Base-by-base conservation (phyloP, 2,113 vertebrate species). In the Ophthalmolycus amberensis region DNA sequence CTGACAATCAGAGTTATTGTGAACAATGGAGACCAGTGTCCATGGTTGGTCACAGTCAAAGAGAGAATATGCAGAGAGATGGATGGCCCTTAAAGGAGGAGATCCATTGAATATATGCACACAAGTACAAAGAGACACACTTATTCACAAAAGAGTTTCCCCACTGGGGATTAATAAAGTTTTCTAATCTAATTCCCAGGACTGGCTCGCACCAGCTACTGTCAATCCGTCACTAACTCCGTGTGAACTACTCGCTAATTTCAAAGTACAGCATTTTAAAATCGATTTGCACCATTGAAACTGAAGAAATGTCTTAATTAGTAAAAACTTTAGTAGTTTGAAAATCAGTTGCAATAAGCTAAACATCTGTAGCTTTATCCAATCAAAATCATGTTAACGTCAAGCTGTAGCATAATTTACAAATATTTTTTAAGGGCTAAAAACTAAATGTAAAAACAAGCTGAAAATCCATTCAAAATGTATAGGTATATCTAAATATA, bases 11-110 rank as follows among this genome's bases (percentile, higher is more conserved):
- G 54, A 58, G 40, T 62, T 37, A 48, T 7, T 48, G 40, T 67
- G 72, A 80, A 91, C n/a, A 88, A 83, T 76, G 73, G 67, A 80
- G 65, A 82, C 63, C 76, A 80, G 44, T 91, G 86, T 86, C 38
- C 9, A 66, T 9, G 12, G 48, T 29, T 3, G 1, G 37, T 63
- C 15, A 65, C 2, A 27, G 27, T 65, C 27, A 67, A 1, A 18
- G 44, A 82, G 11, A 66, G 14, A 15, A 58, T 27, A 44, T 46
- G 48, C 2, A 54, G 54, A 85, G n/a, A 79, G 59, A 71, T 34
- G 29, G 37, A 78, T 18, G 68, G 40, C 7, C 18, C 16, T 18
- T 27, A 32, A 56, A 58, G 48, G 9, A 77, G 6, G 22, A 20
- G 59, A 75, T 27, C 27, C 50, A 46, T 71, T 20, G 46, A 73